Conservation (phyloP, 2,113 vertebrate species). For the Plecotus auritus region DNA sequence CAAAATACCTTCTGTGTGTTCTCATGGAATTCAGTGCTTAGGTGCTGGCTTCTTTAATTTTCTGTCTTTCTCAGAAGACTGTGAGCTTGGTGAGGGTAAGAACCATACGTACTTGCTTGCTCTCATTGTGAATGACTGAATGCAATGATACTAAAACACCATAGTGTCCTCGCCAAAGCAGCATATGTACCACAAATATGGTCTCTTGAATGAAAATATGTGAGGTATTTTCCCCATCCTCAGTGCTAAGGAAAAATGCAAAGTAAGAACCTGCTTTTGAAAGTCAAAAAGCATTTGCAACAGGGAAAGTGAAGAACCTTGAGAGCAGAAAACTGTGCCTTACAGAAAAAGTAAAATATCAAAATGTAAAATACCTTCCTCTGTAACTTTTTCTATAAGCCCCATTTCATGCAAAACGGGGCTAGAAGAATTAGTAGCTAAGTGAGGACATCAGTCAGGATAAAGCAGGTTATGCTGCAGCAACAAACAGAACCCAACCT, state of each 20-base stretch:
- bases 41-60: not conserved
- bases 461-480: not conserved
- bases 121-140: not conserved
- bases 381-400: not conserved
- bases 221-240: not conserved
- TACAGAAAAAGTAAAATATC: not conserved
- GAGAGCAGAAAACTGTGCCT: not conserved
- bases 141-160: not conserved
- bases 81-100: not conserved
- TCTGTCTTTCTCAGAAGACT: not conserved
- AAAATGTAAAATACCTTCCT: not conserved
- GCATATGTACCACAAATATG: rapidly evolving
- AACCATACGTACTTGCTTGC: no score
- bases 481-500: not conserved
- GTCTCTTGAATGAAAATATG: not conserved
- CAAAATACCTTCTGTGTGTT: not conserved
- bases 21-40: no score
- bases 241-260: constrained; percentile 45
- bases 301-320: not conserved
- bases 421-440: not conserved
- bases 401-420: not conserved
- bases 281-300: not conserved
- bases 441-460: not conserved
- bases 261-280: constrained; percentile 48
- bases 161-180: not conserved